Percentiles rank a stretch among this genome's conserved stretches.
Conservation (phyloP, 2,113 vertebrate genomes). For the Psittacula cyanocephala region DNA sequence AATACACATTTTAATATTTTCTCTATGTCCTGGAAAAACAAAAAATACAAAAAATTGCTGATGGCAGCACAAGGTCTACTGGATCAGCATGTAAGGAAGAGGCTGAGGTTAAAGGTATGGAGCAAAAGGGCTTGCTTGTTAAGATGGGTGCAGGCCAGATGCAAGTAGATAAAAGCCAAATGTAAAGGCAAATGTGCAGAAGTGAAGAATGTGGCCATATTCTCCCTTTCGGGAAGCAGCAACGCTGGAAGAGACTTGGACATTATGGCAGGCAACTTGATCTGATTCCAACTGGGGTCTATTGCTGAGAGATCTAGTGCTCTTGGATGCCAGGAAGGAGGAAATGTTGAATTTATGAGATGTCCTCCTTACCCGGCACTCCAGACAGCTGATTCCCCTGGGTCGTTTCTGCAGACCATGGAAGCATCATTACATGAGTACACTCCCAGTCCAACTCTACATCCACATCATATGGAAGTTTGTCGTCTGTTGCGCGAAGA, state of each 20-base stretch:
- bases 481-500: fast-evolving
- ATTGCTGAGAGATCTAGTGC: neutral
- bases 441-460: neutral
- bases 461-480: neutral
- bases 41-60: neutral
- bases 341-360: neutral
- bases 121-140: neutral
- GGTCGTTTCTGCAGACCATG: neutral
- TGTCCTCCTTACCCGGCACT: neutral
- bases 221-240: neutral
- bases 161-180: neutral
- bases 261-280: neutral
- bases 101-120: neutral
- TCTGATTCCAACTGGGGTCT: neutral
- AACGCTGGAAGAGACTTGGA: fast-evolving
- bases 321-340: neutral
- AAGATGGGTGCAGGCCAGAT: neutral
- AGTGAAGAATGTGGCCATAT: fast-evolving
- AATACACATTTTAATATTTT: neutral
- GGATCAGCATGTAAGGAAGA: neutral
- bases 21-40: neutral
- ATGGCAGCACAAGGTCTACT: neutral
- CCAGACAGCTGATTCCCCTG: neutral
- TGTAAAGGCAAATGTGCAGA: neutral
- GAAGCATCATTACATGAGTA: neutral